These are phyloP conservation scores for Musca domestica DNA, from an alignment of 1,140 invertebrate genomes.

Conservation along the genomic window DNA sequence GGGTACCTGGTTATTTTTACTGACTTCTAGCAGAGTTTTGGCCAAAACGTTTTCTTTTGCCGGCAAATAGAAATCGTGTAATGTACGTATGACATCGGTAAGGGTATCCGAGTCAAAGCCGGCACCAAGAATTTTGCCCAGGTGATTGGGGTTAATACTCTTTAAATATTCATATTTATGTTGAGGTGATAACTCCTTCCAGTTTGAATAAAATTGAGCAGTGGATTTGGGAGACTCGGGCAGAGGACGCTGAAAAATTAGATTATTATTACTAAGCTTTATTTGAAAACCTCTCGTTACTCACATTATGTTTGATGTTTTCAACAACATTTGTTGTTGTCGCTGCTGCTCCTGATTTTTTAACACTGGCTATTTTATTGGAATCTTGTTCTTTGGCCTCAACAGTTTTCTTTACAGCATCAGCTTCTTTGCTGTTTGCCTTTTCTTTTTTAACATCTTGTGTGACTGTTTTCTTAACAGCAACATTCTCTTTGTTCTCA, in stretches of 20 bases:
- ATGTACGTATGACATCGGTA: conserved; percentile 35
- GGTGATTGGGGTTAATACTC: conserved; percentile 36
- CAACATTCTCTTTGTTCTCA: neutral
- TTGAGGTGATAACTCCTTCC: conserved; percentile 42
- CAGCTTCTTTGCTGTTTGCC: neutral
- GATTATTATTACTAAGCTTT: neutral
- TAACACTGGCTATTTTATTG: neutral
- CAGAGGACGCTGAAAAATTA: conserved; percentile 31
- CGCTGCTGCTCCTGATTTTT: neutral
- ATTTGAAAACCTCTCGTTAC: neutral
- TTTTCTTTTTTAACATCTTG: neutral
- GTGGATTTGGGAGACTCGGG: conserved; percentile 38
- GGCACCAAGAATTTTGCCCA: conserved; percentile 47
- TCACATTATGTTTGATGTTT: neutral
- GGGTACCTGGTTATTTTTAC: conserved; percentile 41
- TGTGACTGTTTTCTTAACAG: neutral
- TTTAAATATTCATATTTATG: conserved; percentile 46
- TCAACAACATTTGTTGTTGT: neutral
- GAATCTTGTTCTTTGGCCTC: neutral
- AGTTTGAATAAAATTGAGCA: conserved; percentile 48
- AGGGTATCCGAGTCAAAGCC: conserved; percentile 47
- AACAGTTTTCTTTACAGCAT: neutral
- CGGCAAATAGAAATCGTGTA: conserved; percentile 42
- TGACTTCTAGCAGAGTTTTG: conserved; percentile 37
- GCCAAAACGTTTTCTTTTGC: conserved; percentile 41